Base-by-base conservation (phyloP, 2,797 vertebrate species). In the Otus scops region DNA sequence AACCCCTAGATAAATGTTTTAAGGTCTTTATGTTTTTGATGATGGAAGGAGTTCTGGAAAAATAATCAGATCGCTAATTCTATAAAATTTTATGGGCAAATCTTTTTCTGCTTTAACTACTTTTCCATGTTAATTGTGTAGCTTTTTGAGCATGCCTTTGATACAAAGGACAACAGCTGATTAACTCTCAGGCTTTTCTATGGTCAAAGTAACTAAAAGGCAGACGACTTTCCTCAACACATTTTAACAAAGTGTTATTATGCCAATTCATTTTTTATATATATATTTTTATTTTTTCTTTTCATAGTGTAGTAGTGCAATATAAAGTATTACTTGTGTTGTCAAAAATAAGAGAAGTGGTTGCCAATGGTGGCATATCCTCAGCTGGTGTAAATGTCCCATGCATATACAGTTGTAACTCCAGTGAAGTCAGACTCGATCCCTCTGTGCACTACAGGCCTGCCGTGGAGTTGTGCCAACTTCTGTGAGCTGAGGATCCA, bases 21-120 rank as follows among this genome's bases (percentile, higher is more conserved):
- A 65, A 64, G 60, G 57, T 54, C 30, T 36, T 71, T 91, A 28
- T 47, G 59, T 45, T 57, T 88, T 67, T 50, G 12, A 36, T 74
- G 56, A 68, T 60, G 93, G 91, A 89, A 91, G 64, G 13, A 24
- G 76, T 81, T 69, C 88, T 78, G 79, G 77, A 75, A 93, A 95
- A 94, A 93, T 22, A 91, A 86, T 91, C 76, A 59, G n/a, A 67
- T 83, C 0, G 9, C 54, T 76, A 47, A 59, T 76, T 88, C 63
- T 88, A 12, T 89, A 74, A 28, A 92, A 80, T 85, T 83, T 64
- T 88, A n/a, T 87, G 91, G 43, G 60, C 38, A 51, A 39, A 12
- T 14, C n/a, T 69, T 51, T 59, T 74, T 43, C 34, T 79, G 48
- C 26, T 56, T 19, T 61, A 61, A 88, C 43, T 65, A 4, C 30